phyloP scores from a whole-genome alignment of 2,888 invertebrate genomes.

The Sesamia inferens region DNA sequence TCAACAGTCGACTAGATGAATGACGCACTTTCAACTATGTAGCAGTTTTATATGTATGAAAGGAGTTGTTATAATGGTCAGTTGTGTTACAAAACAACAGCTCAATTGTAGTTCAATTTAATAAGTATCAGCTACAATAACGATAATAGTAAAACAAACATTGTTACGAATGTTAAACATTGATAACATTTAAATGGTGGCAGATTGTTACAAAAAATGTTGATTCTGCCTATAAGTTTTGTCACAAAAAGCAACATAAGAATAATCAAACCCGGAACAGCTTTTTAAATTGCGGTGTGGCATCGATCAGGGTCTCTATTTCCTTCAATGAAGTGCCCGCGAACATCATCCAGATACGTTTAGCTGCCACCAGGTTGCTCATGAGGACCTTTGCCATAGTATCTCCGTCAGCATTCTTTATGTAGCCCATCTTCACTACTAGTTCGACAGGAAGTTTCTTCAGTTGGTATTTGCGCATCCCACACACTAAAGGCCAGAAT shows the following conservation, averaged over 20 bases:
- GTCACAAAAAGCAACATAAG: background rate
- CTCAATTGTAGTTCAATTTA: constrained; percentile 36
- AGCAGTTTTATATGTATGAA: background rate
- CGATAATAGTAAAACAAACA: constrained; percentile 32
- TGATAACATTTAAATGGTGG: constrained; percentile 43
- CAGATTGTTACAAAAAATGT: constrained; percentile 51
- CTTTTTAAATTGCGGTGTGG: constrained; percentile 59
- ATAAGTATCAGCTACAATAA: constrained; percentile 6
- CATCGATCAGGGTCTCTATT: constrained; percentile 54
- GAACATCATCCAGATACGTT: constrained; percentile 69
- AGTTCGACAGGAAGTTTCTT: constrained; percentile 72
- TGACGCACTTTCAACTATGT: constrained; percentile 2
- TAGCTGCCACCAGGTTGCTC: constrained; percentile 58
- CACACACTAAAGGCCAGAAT: constrained; percentile 75
- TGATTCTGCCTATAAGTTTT: constrained; percentile 52
- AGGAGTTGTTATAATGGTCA: background rate
- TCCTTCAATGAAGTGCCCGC: constrained; percentile 59
- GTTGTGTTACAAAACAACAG: constrained; percentile 8
- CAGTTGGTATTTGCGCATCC: constrained; percentile 72
- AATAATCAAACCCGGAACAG: constrained; percentile 46
- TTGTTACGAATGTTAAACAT: constrained; percentile 23
- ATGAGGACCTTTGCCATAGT: constrained; percentile 69
- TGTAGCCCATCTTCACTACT: constrained; percentile 73
- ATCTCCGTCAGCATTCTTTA: constrained; percentile 70
- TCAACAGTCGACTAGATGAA: too few species aligned